Base-by-base conservation (phyloP, 1,140 invertebrate species). In the Zaprionus gabonicus region DNA sequence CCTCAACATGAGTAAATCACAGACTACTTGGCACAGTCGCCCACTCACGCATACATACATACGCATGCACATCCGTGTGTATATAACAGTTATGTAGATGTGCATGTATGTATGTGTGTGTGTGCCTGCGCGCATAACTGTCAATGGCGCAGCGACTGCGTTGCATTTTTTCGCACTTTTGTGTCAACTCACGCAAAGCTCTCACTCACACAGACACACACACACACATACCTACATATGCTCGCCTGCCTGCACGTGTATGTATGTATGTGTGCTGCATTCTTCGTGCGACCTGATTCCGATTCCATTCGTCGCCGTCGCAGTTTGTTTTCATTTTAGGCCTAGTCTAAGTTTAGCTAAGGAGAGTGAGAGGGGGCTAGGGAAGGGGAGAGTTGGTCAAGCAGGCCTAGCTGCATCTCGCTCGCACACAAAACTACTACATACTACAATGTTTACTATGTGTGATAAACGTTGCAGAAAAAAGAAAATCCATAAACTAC, bases 381-480 rank as follows among this genome's bases (percentile, higher is more conserved):
- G 38, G 28, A 31, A 31, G 20, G 1, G 25, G 5, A 12, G 23
- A 36, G 44, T 63, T 73, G 74, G 74, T 73, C 71, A 77, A 77
- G 70, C 59, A 31, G 15, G 10, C 46, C 34, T 36, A 57, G 68
- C 62, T 20, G 17, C 31, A 53, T 71, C 69, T 70, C 56, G 53
- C 62, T 80, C 56, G 56, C 67, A 78, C 78, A 51, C 58, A 57
- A 76, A 68, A 77, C 75, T 73, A 77, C 70, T 75, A 87, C 73
- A 79, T 88, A 88, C 84, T 88, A 88, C 85, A 90, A 84, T 88
- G 84, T 88, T 88, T 88, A 88, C 84, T 88, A 88, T 81, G 84
- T 88, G 83, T 78, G 76, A 79, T 80, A 76, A 71, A 70, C 49
- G 58, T 44, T 59, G 62, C 46, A 34, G n/a, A 23, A 15, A 63